Conservation (phyloP, 2,888 invertebrate species). For the Heliconius sara region DNA sequence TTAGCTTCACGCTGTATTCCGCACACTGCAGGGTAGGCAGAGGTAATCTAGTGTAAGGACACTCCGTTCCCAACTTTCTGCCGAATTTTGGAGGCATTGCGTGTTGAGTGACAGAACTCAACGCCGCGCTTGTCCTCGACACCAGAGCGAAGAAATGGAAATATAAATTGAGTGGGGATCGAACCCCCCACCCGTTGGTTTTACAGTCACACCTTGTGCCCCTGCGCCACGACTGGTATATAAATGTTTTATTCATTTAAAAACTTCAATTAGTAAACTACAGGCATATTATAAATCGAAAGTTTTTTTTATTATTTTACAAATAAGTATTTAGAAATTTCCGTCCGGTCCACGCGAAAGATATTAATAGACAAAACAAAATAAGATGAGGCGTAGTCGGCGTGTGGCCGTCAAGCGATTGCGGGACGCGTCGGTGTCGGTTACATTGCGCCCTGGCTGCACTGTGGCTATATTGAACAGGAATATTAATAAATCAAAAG, state of each 20-base stretch:
- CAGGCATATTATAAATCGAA: background rate
- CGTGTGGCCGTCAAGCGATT: slow-evolving; percentile 51
- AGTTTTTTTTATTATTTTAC: background rate
- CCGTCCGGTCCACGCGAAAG: slow-evolving; percentile 11
- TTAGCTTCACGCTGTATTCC: too few species aligned
- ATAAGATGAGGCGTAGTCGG: slow-evolving; percentile 41
- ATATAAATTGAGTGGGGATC: too few species aligned
- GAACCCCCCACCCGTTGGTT: too few species aligned
- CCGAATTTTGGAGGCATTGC: too few species aligned
- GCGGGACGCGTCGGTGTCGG: slow-evolving; percentile 45
- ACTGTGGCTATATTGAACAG: slow-evolving; percentile 12
- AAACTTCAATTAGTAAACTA: background rate
- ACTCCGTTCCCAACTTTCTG: too few species aligned
- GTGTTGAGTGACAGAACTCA: too few species aligned
- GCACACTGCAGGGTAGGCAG: too few species aligned
- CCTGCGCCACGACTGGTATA: too few species aligned
- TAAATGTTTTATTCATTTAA: background rate
- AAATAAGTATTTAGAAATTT: slow-evolving; percentile 20
- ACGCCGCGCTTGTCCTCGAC: too few species aligned
- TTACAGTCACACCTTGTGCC: too few species aligned
- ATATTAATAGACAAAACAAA: slow-evolving; percentile 57
- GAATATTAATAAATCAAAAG: background rate
- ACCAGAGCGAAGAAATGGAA: too few species aligned
- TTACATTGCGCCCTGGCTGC: slow-evolving; percentile 34
- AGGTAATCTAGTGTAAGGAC: too few species aligned